Conservation (phyloP, 2,888 invertebrate genomes). For the Lumbricus terrestris region DNA sequence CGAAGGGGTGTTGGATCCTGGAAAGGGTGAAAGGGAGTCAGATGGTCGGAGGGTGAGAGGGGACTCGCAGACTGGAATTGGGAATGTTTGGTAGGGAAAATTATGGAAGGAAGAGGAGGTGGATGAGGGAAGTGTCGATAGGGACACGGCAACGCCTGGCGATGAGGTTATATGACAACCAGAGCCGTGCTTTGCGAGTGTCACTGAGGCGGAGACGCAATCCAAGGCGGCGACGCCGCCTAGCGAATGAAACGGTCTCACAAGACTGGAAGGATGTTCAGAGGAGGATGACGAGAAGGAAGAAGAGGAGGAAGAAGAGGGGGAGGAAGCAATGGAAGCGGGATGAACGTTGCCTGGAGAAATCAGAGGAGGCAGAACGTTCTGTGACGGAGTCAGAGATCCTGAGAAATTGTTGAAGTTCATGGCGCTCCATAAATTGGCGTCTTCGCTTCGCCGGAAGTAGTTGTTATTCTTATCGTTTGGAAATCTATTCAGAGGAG, state of each 20-base stretch:
- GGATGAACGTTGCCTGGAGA: not conserved
- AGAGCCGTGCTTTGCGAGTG: not conserved
- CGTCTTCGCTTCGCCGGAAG: not conserved
- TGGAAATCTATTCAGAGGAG: not conserved
- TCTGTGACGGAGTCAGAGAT: not conserved
- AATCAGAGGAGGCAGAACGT: not conserved
- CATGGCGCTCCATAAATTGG: not conserved
- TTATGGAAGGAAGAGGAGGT: not conserved
- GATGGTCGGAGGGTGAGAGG: not conserved
- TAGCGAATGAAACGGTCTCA: not conserved
- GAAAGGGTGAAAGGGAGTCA: not conserved
- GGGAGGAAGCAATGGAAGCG: not conserved
- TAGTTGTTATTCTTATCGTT: not conserved
- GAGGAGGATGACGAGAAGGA: not conserved
- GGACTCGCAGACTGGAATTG: not conserved
- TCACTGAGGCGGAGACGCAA: not conserved
- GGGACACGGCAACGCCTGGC: not conserved
- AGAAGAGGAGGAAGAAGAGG: not conserved
- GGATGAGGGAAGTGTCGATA: not conserved
- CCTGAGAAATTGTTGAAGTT: not conserved
- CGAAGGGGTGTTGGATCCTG: not conserved
- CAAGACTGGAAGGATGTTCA: not conserved
- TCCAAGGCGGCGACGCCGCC: not conserved
- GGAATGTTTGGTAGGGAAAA: not conserved
- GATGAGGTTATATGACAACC: conserved; percentile 6